phyloP scores from a whole-genome alignment of 1,140 invertebrate genomes.

The Bactericera cockerelli region DNA sequence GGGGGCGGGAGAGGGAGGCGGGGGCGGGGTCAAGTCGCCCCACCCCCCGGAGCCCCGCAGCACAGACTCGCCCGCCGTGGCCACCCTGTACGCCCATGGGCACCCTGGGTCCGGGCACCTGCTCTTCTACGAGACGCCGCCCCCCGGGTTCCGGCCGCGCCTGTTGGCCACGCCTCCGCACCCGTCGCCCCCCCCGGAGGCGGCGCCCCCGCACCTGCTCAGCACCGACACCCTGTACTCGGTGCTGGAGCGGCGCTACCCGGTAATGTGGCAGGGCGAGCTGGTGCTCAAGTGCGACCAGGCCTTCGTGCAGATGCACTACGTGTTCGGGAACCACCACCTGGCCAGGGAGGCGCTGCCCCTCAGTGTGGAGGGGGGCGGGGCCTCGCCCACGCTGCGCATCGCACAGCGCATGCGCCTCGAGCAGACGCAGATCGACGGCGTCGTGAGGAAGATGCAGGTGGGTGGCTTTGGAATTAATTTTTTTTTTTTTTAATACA shows the following conservation, averaged over 20 bases:
- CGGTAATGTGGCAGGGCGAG: constrained; percentile 91
- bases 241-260: constrained; percentile 55
- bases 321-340: constrained; percentile 80
- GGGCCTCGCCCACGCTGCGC: constrained; percentile 57
- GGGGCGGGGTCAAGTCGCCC: constrained; percentile 34
- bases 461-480: constrained; percentile 40
- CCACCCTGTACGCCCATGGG: constrained; percentile 42
- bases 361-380: constrained; percentile 55
- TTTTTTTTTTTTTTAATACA: no score
- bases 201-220: neutral
- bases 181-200: constrained; percentile 48
- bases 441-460: constrained; percentile 90
- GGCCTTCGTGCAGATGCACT: constrained; percentile 95
- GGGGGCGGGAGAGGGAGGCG: neutral
- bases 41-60: constrained; percentile 62
- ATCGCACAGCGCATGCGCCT: constrained; percentile 94
- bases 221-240: neutral
- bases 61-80: constrained; percentile 56
- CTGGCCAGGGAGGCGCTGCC: constrained; percentile 71
- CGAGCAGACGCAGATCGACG: constrained; percentile 85
- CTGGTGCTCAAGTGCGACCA: constrained; percentile 90
- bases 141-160: constrained; percentile 28
- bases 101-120: constrained; percentile 21
- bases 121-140: constrained; percentile 40
- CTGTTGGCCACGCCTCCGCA: constrained; percentile 50